A percentile compares a stretch with the other conserved stretches of the same genome.
Conservation (phyloP, 1,140 invertebrate genomes). For the Drosophila sp. region DNA sequence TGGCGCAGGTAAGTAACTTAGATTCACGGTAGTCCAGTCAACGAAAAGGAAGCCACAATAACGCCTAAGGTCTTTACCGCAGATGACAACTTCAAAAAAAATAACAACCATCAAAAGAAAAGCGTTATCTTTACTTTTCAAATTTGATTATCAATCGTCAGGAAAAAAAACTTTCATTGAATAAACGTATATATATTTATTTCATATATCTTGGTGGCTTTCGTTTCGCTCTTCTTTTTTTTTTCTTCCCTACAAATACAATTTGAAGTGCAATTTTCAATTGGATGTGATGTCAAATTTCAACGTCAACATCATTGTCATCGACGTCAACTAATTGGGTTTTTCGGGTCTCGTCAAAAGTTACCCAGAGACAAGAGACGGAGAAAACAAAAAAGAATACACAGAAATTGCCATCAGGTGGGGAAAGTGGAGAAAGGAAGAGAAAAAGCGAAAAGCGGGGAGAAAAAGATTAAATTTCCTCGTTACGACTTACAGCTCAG, state of each 20-base stretch:
- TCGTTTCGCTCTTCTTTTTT: slow-evolving; percentile 21
- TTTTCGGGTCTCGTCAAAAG: slow-evolving; percentile 59
- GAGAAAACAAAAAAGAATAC: slow-evolving; percentile 26
- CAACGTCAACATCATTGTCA: slow-evolving; percentile 50
- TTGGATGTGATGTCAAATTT: slow-evolving; percentile 65
- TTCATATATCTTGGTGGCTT: slow-evolving; percentile 21
- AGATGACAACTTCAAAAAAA: slow-evolving; percentile 1
- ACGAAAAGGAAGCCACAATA: slow-evolving; percentile 9
- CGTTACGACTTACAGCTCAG: slow-evolving; percentile 63
- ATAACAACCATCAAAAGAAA: neutral
- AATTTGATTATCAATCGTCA: neutral
- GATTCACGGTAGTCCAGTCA: slow-evolving; percentile 1
- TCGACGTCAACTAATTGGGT: slow-evolving; percentile 73
- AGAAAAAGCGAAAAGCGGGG: slow-evolving; percentile 21
- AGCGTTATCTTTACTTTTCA: slow-evolving; percentile 10
- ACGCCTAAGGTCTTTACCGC: neutral
- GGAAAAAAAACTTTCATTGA: neutral
- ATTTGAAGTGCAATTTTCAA: slow-evolving; percentile 66
- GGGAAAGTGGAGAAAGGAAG: slow-evolving; percentile 25
- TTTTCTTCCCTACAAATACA: slow-evolving; percentile 61
- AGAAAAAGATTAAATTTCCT: slow-evolving; percentile 79
- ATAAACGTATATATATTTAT: slow-evolving; percentile 12
- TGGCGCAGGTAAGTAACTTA: neutral
- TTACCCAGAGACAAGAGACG: slow-evolving; percentile 26
- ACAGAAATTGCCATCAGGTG: slow-evolving; percentile 56